Conservation (phyloP, 2,888 invertebrate genomes). For the Synanthedon formicaeformis region DNA sequence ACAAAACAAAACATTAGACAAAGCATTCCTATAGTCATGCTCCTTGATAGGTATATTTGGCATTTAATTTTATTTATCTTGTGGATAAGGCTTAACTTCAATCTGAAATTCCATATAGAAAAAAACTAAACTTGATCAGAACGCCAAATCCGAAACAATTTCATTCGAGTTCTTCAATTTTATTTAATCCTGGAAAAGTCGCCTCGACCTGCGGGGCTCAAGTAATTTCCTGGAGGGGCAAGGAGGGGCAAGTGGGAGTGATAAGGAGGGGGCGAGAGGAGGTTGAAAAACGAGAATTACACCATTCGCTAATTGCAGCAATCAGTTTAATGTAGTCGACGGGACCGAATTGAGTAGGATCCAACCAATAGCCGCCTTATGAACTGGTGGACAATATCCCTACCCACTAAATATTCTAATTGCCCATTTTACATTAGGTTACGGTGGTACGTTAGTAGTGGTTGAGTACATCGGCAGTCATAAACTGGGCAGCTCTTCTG, state of each 20-base stretch:
- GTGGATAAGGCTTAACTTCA: conserved; percentile 17
- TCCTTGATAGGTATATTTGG: no score
- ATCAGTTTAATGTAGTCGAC: conserved; percentile 69
- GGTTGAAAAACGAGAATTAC: conserved; percentile 66
- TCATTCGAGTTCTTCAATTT: conserved; percentile 58
- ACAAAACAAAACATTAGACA: no score
- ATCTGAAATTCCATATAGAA: conserved; percentile 25
- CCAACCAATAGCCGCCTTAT: conserved; percentile 41
- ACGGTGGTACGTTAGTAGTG: no score
- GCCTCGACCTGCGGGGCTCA: conserved; percentile 52
- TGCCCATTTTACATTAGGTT: no score
- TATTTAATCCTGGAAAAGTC: conserved; percentile 58
- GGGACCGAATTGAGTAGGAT: conserved; percentile 47
- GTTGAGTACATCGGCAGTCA: no score
- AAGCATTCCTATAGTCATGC: no score
- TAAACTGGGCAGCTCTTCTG: no score
- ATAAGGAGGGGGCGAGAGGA: conserved; percentile 22
- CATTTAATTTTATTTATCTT: no score
- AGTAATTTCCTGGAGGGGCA: conserved; percentile 55
- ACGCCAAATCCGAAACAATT: conserved; percentile 57
- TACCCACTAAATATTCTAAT: not conserved
- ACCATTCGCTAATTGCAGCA: conserved; percentile 68
- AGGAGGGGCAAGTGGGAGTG: conserved; percentile 9
- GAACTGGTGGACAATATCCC: conserved; percentile 22
- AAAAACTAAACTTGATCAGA: conserved; percentile 35